Evolutionary conservation across 1,140 invertebrate species (phyloP).

Genomic region (Drosophila serrata): DNA sequence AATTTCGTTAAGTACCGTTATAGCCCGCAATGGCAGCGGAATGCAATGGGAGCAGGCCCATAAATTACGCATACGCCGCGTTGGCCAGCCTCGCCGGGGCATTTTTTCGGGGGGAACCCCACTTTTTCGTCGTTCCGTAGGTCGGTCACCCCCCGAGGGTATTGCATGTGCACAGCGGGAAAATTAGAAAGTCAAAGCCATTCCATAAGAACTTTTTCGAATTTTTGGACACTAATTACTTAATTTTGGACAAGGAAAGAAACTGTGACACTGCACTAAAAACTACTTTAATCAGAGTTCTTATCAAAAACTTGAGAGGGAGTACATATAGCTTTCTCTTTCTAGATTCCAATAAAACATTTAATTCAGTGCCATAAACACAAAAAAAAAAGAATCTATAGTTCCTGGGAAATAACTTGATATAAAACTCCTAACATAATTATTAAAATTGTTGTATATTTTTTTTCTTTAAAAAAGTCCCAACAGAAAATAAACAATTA

Average conservation of each 20-base stretch:
- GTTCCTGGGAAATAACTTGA: neutral
- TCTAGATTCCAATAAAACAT: neutral
- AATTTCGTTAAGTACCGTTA: slow-evolving; percentile 64
- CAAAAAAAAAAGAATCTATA: neutral
- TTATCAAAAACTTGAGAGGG: too few relatives aligned
- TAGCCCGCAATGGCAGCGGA: slow-evolving; percentile 13
- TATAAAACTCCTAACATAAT: neutral
- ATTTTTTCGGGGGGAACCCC: neutral
- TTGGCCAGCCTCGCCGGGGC: neutral
- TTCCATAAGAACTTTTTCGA: neutral
- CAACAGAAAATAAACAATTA: neutral
- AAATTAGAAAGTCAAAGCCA: neutral
- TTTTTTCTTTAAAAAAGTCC: neutral
- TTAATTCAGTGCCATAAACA: neutral
- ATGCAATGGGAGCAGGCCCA: slow-evolving; percentile 37
- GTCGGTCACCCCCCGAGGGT: slow-evolving; percentile 2
- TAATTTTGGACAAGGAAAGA: neutral
- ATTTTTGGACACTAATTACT: neutral
- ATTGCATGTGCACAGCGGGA: slow-evolving; percentile 20
- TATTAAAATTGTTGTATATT: neutral
- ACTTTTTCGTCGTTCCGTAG: neutral
- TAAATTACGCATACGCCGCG: slow-evolving; percentile 60
- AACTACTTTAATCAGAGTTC: too few relatives aligned
- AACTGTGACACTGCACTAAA: neutral
- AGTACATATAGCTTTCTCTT: too few relatives aligned